Base-by-base conservation (phyloP, 1,140 invertebrate species). In the Drosophila eugracilis region DNA sequence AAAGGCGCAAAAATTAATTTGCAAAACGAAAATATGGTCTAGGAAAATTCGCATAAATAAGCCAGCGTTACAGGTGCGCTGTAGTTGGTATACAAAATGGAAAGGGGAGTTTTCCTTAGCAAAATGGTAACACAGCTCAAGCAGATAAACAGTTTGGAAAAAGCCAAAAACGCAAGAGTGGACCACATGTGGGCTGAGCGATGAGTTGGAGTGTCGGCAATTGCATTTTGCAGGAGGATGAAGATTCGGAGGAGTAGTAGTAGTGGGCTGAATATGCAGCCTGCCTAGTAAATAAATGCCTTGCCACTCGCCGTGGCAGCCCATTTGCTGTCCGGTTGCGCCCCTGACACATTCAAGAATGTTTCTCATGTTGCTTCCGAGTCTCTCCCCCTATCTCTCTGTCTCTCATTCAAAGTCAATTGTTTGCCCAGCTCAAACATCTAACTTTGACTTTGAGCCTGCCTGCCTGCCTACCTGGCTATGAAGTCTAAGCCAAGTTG, bases 91-190 rank as follows among this genome's bases (percentile, higher is more conserved):
- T n/a, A n/a, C n/a, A n/a, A n/a, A 57, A 76, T 72, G 80, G 54
- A 45, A 85, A 80, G 17, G 44, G 44, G 36, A 21, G 55, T 53
- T 39, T 45, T n/a, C n/a, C n/a, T n/a, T 7, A 15, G 63, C 58
- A 48, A 74, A 74, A 71, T 75, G 30, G 58, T 48, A 53, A 69
- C 52, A 19, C 67, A n/a, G 69, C 67, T 86, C 81, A 86, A 54
- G 80, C 77, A 86, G 81, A 85, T 81, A 86, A 85, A 85, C 80
- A 85, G 81, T 86, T 85, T 73, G 69, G 60, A 85, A 85, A 70
- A 69, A 69, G 9, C 2, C 26, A 3, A 30, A 80, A 85, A 57
- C 71, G 26, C 14, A 55, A 14, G 50, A 59, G 22, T 77, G 83
- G 67, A 77, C 78, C 81, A 85, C 67, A 80, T 76, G 76, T 85